These are phyloP conservation scores for Amaurobius ferox DNA, from an alignment of 2,888 invertebrate genomes.

Conservation along the genomic window DNA sequence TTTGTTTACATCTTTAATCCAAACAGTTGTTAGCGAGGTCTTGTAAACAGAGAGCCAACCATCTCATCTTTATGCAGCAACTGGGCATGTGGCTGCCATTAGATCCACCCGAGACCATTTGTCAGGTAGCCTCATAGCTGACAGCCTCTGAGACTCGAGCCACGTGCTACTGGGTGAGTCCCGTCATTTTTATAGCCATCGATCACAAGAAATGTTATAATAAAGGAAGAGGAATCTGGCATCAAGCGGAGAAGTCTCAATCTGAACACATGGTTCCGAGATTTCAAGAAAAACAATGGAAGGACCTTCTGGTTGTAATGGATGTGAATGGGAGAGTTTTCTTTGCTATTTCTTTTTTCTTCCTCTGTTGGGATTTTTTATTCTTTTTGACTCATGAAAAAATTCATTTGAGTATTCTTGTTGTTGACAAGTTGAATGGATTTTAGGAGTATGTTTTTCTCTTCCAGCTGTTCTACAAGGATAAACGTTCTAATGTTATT, in stretches of 20 bases:
- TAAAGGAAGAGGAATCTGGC: constrained; percentile 58
- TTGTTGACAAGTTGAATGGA: too few species aligned
- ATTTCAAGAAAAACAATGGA: constrained; percentile 54
- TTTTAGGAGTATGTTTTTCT: too few species aligned
- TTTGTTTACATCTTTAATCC: constrained; percentile 49
- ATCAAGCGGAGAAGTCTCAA: constrained; percentile 37
- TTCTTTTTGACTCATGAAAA: neutral
- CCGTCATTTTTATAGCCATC: constrained; percentile 45
- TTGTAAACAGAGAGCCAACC: constrained; percentile 34
- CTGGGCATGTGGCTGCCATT: constrained; percentile 62
- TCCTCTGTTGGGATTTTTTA: constrained; percentile 2
- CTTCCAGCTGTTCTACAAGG: too few species aligned
- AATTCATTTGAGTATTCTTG: too few species aligned
- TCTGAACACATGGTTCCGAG: constrained; percentile 52
- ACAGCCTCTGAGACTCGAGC: constrained; percentile 32
- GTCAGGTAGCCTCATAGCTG: constrained; percentile 59
- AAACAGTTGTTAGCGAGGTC: constrained; percentile 54
- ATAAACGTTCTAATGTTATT: too few species aligned
- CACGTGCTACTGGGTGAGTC: constrained; percentile 47
- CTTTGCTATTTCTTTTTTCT: constrained; percentile 9
- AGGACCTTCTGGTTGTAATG: constrained; percentile 5
- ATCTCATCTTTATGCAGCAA: neutral
- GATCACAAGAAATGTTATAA: constrained; percentile 56
- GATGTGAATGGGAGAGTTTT: neutral
- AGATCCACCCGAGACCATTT: constrained; percentile 44